A percentile compares a stretch with the other conserved stretches of the same genome.
These are phyloP conservation scores for Rotaria macrura DNA, from an alignment of 2,888 invertebrate genomes.

Conservation along the genomic window DNA sequence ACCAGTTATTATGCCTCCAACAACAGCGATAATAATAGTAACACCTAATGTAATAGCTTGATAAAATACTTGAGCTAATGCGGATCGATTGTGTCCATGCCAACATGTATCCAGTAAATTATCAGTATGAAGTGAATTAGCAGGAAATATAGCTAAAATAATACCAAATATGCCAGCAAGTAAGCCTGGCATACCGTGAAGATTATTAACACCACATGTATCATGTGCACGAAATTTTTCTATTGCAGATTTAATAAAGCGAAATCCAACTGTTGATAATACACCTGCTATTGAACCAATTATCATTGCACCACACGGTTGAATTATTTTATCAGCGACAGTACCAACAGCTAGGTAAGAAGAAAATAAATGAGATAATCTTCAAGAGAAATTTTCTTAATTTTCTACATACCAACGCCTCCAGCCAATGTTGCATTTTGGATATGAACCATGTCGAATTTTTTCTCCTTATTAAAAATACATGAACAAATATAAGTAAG, in stretches of 20 bases:
- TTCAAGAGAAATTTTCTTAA: neutral
- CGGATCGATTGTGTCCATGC: conserved; percentile 54
- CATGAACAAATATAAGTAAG: conserved; percentile 21
- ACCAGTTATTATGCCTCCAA: conserved; percentile 42
- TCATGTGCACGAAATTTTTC: conserved; percentile 23
- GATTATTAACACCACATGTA: conserved; percentile 30
- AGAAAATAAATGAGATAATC: neutral
- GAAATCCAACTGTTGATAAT: conserved; percentile 43
- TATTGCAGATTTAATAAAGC: conserved; percentile 37
- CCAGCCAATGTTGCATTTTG: conserved; percentile 87
- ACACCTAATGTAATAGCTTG: conserved; percentile 64
- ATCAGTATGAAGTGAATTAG: neutral
- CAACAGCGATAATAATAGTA: conserved; percentile 54
- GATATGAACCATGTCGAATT: conserved; percentile 58
- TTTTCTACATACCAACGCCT: conserved; percentile 58
- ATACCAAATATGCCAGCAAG: conserved; percentile 29
- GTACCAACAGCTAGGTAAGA: conserved; percentile 63
- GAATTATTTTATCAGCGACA: conserved; percentile 66
- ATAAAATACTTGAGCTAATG: conserved; percentile 63
- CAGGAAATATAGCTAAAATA: conserved; percentile 25
- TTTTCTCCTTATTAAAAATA: neutral
- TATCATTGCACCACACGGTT: conserved; percentile 64
- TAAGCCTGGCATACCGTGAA: conserved; percentile 34
- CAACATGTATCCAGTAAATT: neutral
- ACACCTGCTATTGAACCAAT: conserved; percentile 42